These are phyloP conservation scores for Hyalella azteca DNA, from an alignment of 2,888 invertebrate species.

Conservation along the genomic window DNA sequence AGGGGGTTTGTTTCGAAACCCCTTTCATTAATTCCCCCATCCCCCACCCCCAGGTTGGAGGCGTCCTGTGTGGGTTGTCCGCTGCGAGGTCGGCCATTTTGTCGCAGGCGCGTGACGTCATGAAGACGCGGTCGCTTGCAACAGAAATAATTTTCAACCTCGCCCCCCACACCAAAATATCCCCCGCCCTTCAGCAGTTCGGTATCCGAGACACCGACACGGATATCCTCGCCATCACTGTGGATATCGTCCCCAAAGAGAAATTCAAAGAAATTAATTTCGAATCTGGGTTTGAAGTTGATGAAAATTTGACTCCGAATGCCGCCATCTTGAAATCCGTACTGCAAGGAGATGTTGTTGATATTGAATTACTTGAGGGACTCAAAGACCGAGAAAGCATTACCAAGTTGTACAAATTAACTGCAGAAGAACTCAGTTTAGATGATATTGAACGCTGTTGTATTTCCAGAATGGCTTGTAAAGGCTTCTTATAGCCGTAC, in stretches of 20 bases:
- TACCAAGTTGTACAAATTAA: background rate
- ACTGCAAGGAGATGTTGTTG: background rate
- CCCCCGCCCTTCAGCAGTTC: constrained; percentile 9
- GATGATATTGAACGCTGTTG: background rate
- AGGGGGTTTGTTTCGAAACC: too few relatives aligned
- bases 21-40: too few relatives aligned
- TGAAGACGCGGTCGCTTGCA: background rate
- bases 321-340: background rate
- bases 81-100: background rate
- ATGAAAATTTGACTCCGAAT: background rate
- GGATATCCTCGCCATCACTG: constrained; percentile 4
- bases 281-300: background rate
- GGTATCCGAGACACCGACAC: constrained; percentile 10
- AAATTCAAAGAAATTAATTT: too few relatives aligned
- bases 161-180: background rate
- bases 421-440: background rate
- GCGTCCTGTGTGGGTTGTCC: background rate
- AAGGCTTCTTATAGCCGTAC: background rate
- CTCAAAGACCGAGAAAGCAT: background rate
- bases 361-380: background rate
- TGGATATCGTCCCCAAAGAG: background rate
- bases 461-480: background rate
- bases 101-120: background rate
- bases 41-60: background rate
- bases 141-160: background rate